Evolutionary conservation across 2,113 vertebrate species (phyloP).

Genomic region (Ameiurus melas): DNA sequence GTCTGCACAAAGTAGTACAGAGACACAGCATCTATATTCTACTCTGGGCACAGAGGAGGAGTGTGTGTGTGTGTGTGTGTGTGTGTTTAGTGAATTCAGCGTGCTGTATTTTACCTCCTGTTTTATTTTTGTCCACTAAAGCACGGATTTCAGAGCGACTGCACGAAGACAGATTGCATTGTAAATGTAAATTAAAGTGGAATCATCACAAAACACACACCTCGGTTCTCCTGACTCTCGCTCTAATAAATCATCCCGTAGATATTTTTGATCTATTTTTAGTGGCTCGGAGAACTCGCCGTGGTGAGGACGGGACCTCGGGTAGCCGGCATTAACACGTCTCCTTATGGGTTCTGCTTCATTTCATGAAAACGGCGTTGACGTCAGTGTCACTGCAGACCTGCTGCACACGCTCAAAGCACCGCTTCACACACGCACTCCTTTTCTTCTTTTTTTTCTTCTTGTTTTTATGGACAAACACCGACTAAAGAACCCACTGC

Average conservation of each 20-base stretch:
- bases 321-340: background rate
- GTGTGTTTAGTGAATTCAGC: conserved; percentile 25
- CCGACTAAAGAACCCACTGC: background rate
- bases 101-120: conserved; percentile 5
- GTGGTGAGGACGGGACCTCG: background rate
- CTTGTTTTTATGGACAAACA: background rate
- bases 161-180: background rate
- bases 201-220: conserved; percentile 30
- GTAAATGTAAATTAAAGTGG: conserved; percentile 9
- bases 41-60: background rate
- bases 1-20: conserved; percentile 19
- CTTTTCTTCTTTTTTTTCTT: no score
- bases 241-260: conserved; percentile 37
- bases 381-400: background rate
- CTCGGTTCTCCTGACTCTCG: background rate
- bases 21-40: background rate
- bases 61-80: background rate
- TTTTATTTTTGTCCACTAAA: conserved; percentile 34
- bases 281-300: background rate
- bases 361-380: background rate
- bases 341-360: conserved; percentile 11
- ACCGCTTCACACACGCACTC: background rate
- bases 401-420: background rate
- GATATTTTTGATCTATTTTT: background rate
- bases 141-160: background rate